These are phyloP conservation scores for Patiria pectinifera DNA, from an alignment of 53 echinoderm and acorn worm genomes.

Conservation along the genomic window DNA sequence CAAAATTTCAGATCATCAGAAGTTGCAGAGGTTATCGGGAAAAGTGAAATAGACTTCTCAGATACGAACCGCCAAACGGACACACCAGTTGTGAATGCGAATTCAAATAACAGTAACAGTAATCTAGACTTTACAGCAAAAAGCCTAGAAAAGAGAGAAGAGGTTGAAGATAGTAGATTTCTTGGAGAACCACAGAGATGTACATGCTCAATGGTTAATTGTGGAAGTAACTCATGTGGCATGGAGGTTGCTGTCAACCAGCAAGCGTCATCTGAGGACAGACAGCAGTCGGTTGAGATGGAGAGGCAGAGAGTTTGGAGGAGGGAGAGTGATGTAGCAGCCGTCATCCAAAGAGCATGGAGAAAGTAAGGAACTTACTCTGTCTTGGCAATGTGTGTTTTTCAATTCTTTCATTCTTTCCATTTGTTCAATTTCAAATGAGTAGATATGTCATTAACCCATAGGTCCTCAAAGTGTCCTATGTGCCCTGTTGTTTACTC, in stretches of 20 bases:
- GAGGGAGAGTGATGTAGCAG: slow-evolving; percentile 54
- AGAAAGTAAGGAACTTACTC: slow-evolving; percentile 54
- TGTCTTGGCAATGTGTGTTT: no score
- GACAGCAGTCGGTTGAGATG: slow-evolving; percentile 53
- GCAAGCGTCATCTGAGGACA: slow-evolving; percentile 15
- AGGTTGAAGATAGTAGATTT: not conserved
- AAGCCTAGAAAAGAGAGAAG: not conserved
- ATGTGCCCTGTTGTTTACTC: no score
- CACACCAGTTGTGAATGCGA: slow-evolving; percentile 39
- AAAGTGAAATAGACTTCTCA: no score
- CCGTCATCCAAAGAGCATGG: slow-evolving; percentile 58
- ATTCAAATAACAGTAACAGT: slow-evolving; percentile 70
- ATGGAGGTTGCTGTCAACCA: not conserved
- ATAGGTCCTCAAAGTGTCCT: no score
- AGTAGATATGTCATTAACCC: no score
- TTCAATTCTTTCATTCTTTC: no score
- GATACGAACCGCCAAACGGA: not conserved
- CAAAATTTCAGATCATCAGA: not conserved
- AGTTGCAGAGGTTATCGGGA: not conserved
- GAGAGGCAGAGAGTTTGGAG: slow-evolving; percentile 60
- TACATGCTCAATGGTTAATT: not conserved
- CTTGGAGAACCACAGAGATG: not conserved
- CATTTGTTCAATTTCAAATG: no score
- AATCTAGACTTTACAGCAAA: not conserved
- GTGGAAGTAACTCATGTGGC: not conserved